Percentiles rank a stretch among this genome's conserved stretches.
Conservation (phyloP, 2,797 vertebrate genomes). For the Sparidentex hasta region DNA sequence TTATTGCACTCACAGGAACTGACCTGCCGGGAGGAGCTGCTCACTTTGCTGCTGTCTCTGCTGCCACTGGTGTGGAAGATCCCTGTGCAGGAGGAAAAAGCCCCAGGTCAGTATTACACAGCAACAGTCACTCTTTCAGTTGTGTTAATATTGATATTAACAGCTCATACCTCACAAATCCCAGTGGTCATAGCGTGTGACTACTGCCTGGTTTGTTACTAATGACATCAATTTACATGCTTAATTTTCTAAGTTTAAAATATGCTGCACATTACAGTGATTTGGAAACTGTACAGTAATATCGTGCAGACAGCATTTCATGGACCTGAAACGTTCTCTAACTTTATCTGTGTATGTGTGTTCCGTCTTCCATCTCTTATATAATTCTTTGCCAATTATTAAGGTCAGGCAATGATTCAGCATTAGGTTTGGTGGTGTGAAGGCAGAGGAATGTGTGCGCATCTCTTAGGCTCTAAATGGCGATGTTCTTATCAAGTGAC, state of each 20-base stretch:
- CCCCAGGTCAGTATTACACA: slow-evolving; percentile 85
- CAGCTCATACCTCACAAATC: slow-evolving; percentile 13
- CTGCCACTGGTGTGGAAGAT: slow-evolving; percentile 98
- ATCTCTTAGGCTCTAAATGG: slow-evolving; percentile 25
- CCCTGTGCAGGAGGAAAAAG: slow-evolving; percentile 94
- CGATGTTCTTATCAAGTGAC: slow-evolving; percentile 9
- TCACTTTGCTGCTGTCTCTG: slow-evolving; percentile 95
- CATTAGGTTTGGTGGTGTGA: slow-evolving; percentile 21
- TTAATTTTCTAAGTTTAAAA: slow-evolving; percentile 5
- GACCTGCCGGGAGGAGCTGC: slow-evolving; percentile 97
- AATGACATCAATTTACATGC: slow-evolving; percentile 22
- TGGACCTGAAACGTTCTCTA: not conserved
- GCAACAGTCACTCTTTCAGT: not conserved
- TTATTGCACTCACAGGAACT: slow-evolving; percentile 87
- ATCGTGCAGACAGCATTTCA: slow-evolving; percentile 3
- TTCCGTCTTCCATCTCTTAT: slow-evolving; percentile 3
- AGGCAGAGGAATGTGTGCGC: slow-evolving; percentile 17
- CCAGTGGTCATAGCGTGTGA: slow-evolving; percentile 13
- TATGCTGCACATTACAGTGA: not conserved
- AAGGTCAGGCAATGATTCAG: slow-evolving; percentile 7
- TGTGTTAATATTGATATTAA: slow-evolving; percentile 12
- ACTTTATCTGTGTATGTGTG: slow-evolving; percentile 15
- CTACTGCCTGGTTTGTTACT: slow-evolving; percentile 21
- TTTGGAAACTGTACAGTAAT: no score
- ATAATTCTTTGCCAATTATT: slow-evolving; percentile 4